A percentile compares a stretch with the other conserved stretches of the same genome.
These are phyloP conservation scores for Bombus sylvicola DNA, from an alignment of 1,140 invertebrate species.

Conservation along the genomic window DNA sequence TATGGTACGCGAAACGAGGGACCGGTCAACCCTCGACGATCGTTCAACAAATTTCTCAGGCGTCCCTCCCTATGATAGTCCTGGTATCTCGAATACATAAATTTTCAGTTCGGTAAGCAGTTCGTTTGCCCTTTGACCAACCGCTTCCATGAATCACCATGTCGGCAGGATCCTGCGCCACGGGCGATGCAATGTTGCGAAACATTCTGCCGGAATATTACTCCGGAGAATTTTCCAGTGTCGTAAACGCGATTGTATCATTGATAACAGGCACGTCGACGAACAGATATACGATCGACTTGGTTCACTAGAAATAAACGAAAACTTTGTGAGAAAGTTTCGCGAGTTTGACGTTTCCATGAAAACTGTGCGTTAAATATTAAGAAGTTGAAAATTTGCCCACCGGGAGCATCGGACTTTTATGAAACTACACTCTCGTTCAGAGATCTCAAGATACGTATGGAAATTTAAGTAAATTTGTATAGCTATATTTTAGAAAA, in stretches of 20 bases:
- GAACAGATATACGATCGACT: not conserved
- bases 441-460: not conserved
- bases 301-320: not conserved
- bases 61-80: not conserved
- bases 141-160: slow-evolving; percentile 45
- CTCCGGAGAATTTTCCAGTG: slow-evolving; percentile 28
- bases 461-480: not conserved
- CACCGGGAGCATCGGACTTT: no score
- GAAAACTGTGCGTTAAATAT: not conserved
- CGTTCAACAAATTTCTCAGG: not conserved
- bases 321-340: not conserved
- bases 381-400: not conserved
- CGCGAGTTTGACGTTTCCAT: not conserved
- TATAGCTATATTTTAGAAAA: not conserved
- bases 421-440: not conserved
- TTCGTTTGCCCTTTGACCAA: slow-evolving; percentile 49
- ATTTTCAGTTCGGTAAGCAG: slow-evolving; percentile 45
- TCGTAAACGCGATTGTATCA: slow-evolving; percentile 5
- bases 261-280: not conserved
- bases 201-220: slow-evolving; percentile 35
- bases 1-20: not conserved
- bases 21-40: not conserved
- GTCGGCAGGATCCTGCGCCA: slow-evolving; percentile 27
- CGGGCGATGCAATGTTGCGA: slow-evolving; percentile 21
- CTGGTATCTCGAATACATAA: slow-evolving; percentile 36